Evolutionary conservation across 2,113 vertebrate genomes (phyloP).

Genomic region (Grus americana): DNA sequence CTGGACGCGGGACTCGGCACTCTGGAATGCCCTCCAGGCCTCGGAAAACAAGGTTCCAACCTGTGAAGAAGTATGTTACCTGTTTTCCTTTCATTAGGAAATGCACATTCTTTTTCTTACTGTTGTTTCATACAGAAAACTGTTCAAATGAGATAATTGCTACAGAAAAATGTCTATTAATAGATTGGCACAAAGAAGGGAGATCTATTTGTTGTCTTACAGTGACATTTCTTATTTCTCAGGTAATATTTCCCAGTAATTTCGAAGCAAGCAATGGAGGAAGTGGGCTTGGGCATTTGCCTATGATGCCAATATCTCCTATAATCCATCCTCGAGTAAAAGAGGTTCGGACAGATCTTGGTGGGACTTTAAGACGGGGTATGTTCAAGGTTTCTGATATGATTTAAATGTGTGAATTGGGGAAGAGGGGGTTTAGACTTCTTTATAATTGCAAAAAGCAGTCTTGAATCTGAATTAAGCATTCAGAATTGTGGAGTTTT

Average conservation of each 20-base stretch:
- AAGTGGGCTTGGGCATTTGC: conserved; percentile 81
- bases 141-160: background rate
- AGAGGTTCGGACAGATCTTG: conserved; percentile 89
- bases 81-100: background rate
- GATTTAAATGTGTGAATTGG: background rate
- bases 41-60: conserved; percentile 86
- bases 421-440: background rate
- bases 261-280: conserved; percentile 85
- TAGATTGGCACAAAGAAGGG: background rate
- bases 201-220: background rate
- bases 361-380: conserved; percentile 85
- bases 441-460: background rate
- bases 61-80: conserved; percentile 89
- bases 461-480: background rate
- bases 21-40: conserved; percentile 86
- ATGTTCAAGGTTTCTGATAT: background rate
- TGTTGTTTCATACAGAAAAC: background rate
- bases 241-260: conserved; percentile 94
- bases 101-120: background rate
- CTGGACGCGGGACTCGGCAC: conserved; percentile 84
- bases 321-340: conserved; percentile 95
- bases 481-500: background rate
- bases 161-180: background rate
- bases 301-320: conserved; percentile 89
- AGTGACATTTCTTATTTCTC: conserved; percentile 37